Evolutionary conservation across 2,797 vertebrate genomes (phyloP), one percentile per base, ranked within the genome.

Genomic region (Pseudochromis fuscus): DNA sequence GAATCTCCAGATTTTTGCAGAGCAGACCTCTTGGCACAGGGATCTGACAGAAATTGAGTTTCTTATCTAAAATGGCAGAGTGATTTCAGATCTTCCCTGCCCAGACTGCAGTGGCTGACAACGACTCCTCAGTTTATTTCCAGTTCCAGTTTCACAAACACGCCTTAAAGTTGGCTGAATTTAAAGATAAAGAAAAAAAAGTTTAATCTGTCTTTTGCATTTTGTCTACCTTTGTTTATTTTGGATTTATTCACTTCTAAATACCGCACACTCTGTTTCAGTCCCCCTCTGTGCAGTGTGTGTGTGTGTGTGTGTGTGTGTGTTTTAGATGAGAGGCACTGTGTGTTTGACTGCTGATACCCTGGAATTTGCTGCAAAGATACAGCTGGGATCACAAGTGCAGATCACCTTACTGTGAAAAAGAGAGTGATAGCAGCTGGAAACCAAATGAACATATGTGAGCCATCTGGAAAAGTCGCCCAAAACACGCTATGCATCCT

Each of bases 331-430:
- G 11, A 74, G 77, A 79, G 72, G 80, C 50, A 59, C 46, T 64
- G 68, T 79, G 75, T 19, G 49, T 84, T 77, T 72, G 78, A 77
- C 80, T 87, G 84, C 81, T 87, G 84, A 85, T 89, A 87, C 72
- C 60, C 63, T 85, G 81, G 87, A 87, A 89, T 91, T 85, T 44
- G 75, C 83, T 70, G 86, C 84, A 87, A 75, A 85, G 86, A 86
- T 88, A 84, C 84, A 92, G 87, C 83, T 87, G 84, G 89, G 87
- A 87, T 84, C 77, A 82, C 46, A 72, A 79, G 71, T 61, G 75
- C 78, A 84, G 89, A 93, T 93, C 92, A 90, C 87, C 88, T 93
- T 93, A 92, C 92, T 78, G 75, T 78, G 82, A 90, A 86, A 85
- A 77, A 88, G 77, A 88, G 81, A 81, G 75, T 77, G 87, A 93